Evolutionary conservation across 2,113 vertebrate species (phyloP), one percentile per base, ranked within the genome.

Genomic region (Xenopus borealis): DNA sequence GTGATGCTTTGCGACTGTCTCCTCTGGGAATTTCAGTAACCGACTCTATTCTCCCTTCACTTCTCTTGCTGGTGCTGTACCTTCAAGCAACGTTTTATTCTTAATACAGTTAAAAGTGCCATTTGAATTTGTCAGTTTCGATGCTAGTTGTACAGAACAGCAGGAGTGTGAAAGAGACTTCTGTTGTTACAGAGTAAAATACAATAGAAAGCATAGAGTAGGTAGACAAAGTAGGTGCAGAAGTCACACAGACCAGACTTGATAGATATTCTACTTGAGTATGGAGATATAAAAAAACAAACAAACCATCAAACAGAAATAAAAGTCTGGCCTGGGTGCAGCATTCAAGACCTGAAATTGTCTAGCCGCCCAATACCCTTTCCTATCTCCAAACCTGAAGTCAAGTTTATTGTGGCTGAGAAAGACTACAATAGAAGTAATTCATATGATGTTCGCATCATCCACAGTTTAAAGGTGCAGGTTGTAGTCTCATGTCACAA

Each of bases 41-140:
- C 14, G n/a, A n/a, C 3, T 9, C 47, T 30, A 78, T 77, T 85
- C 72, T 74, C 58, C 59, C 53, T 71, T 50, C 69, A 83, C 83
- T 83, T 86, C 80, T 82, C 82, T 70, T 76, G 86, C 53, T 55
- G 53, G 14, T n/a, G 12, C 17, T n/a, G 17, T 3, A 55, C 8
- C 14, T 18, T 16, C 12, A n/a, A 55, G 17, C 53, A n/a, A 50
- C 5, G 7, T 40, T 3, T 40, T 40, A 40, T 55, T 55, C 17
- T 55, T 55, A n/a, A 27, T 20, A 61, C 9, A 18, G 17, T 16
- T 19, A 61, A 27, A 61, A 20, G 14, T 20, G 58, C 58, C 58
- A 61, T 20, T 10, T 5, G 2, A 58, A 10, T 16, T 55, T 55
- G 53, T 55, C 53, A 55, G 53, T 55, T n/a, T 55, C 17, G 18